phyloP scores from a whole-genome alignment of 37 sponge, comb jelly and placozoan genomes.

The Crambe crambe region DNA sequence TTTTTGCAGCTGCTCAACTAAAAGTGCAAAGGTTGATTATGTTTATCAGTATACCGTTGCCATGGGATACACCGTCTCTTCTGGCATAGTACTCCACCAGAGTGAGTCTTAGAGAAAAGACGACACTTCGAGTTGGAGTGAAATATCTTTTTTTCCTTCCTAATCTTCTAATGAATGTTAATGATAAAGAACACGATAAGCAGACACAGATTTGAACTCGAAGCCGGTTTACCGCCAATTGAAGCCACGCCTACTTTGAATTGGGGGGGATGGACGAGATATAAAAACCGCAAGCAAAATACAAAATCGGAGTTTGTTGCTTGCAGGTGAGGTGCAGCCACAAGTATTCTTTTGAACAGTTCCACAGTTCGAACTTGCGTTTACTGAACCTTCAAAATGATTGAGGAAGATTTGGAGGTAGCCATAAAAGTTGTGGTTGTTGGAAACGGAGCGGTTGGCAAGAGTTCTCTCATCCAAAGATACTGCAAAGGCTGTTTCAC shows the following conservation, averaged over 20 bases:
- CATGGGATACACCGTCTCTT: conserved; percentile 53
- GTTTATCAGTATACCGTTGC: conserved; percentile 31
- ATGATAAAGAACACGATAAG: too few relatives aligned
- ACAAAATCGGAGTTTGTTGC: too few relatives aligned
- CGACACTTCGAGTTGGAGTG: too few relatives aligned
- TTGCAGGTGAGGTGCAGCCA: too few relatives aligned
- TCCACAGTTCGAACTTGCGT: neutral
- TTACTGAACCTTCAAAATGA: conserved; percentile 35
- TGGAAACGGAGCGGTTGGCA: conserved; percentile 96
- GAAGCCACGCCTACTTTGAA: too few relatives aligned
- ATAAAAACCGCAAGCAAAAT: too few relatives aligned
- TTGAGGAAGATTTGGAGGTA: conserved; percentile 89
- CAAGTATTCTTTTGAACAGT: neutral
- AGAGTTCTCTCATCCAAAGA: conserved; percentile 94
- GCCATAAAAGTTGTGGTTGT: conserved; percentile 95
- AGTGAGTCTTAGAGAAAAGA: neutral
- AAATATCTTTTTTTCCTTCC: too few relatives aligned
- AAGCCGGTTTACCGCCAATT: too few relatives aligned
- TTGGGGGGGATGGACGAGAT: too few relatives aligned
- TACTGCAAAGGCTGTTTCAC: conserved; percentile 95
- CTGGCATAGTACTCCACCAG: conserved; percentile 16
- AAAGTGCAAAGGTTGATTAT: neutral
- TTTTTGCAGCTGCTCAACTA: too few relatives aligned
- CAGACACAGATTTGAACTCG: too few relatives aligned
- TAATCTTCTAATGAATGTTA: too few relatives aligned